Conservation (phyloP, 1,140 invertebrate species). For the Lerema accius region DNA sequence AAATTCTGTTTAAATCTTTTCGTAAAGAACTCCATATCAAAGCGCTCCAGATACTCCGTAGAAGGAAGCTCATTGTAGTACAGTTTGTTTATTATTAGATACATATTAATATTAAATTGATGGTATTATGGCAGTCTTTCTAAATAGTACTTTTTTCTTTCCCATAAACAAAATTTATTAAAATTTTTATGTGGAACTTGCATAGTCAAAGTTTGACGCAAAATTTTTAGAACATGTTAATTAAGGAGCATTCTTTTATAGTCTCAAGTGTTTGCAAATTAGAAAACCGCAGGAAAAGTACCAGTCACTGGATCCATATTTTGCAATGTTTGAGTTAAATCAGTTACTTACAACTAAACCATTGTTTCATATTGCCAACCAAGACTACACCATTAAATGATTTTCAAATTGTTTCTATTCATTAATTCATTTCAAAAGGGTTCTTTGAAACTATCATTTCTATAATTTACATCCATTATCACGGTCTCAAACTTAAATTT, state of each 20-base stretch:
- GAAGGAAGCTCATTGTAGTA: no score
- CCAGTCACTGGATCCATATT: no score
- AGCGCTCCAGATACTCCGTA: no score
- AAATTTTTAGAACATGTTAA: constrained; percentile 17
- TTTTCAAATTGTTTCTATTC: constrained; percentile 37
- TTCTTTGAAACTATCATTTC: constrained; percentile 33
- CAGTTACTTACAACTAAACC: no score
- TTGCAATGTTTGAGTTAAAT: no score
- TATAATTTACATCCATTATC: constrained; percentile 36
- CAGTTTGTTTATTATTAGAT: no score
- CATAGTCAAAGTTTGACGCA: constrained; percentile 22
- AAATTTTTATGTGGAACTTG: constrained; percentile 18
- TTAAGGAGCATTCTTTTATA: constrained; percentile 8
- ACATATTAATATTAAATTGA: no score
- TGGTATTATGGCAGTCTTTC: no score
- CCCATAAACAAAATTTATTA: constrained; percentile 27
- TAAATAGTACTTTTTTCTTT: no score
- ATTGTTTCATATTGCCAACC: background rate
- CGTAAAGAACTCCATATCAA: no score
- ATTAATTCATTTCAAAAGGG: constrained; percentile 39
- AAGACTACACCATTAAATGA: constrained; percentile 25
- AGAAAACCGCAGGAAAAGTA: no score
- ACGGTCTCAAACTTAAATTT: constrained; percentile 34
- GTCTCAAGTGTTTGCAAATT: background rate
- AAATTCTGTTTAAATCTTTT: no score